These are phyloP conservation scores for Phocides pigmalion DNA, from an alignment of 1,140 invertebrate genomes.

Conservation along the genomic window DNA sequence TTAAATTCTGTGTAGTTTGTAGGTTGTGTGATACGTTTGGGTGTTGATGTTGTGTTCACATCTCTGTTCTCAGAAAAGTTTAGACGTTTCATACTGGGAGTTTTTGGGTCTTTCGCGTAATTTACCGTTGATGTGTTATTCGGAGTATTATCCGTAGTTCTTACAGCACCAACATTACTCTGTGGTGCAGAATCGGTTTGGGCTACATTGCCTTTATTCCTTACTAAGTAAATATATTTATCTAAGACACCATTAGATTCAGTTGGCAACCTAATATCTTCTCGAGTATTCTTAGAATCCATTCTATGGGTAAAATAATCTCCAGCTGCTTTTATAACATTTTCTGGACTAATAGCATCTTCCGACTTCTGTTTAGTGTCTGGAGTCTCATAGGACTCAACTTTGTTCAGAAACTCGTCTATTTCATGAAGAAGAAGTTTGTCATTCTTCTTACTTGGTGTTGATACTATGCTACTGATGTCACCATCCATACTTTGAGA, in stretches of 20 bases:
- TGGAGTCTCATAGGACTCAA: slow-evolving; percentile 78
- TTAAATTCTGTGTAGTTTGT: slow-evolving; percentile 61
- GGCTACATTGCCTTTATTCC: slow-evolving; percentile 42
- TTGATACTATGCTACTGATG: slow-evolving; percentile 71
- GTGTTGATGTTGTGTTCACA: slow-evolving; percentile 72
- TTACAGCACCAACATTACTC: slow-evolving; percentile 36
- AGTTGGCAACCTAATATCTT: slow-evolving; percentile 61
- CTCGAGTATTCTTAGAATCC: slow-evolving; percentile 48
- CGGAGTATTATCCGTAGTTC: slow-evolving; percentile 35
- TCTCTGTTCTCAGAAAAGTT: slow-evolving; percentile 71
- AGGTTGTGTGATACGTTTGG: slow-evolving; percentile 49
- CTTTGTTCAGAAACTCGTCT: slow-evolving; percentile 83
- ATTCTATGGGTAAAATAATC: slow-evolving; percentile 66
- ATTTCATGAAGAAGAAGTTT: slow-evolving; percentile 81
- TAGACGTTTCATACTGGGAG: slow-evolving; percentile 59
- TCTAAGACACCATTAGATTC: slow-evolving; percentile 64
- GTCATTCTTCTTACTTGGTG: slow-evolving; percentile 76
- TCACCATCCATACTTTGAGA: slow-evolving; percentile 76
- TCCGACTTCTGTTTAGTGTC: slow-evolving; percentile 54
- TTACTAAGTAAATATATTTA: slow-evolving; percentile 78
- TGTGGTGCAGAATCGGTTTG: slow-evolving; percentile 38
- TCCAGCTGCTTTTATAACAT: slow-evolving; percentile 69
- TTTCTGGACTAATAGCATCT: slow-evolving; percentile 55
- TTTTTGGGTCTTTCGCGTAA: slow-evolving; percentile 49
- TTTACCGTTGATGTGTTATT: slow-evolving; percentile 16